Percentiles rank a stretch among this genome's conserved stretches.
These are phyloP conservation scores for Drosophila murphyi DNA, from an alignment of 1,140 invertebrate genomes.

Conservation along the genomic window DNA sequence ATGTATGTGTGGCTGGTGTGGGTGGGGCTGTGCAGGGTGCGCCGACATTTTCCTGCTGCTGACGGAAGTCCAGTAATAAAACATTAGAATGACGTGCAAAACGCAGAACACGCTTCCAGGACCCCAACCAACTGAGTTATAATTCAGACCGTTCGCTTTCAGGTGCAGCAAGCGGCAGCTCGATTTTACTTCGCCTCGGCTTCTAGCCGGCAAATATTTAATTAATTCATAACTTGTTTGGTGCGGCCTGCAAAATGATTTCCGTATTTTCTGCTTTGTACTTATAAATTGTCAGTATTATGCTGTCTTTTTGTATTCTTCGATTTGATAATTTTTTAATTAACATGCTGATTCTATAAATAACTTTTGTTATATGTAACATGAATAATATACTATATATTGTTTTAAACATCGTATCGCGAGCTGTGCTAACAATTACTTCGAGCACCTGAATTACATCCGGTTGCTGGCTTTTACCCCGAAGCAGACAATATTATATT, in stretches of 20 bases:
- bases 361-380: constrained; percentile 53
- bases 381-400: background rate
- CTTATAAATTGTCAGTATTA: too few species aligned
- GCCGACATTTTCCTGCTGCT: constrained; percentile 48
- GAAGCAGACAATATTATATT: too few species aligned
- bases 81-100: constrained; percentile 73
- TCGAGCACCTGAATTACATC: constrained; percentile 35
- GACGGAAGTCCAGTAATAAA: constrained; percentile 84
- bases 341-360: constrained; percentile 72
- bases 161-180: background rate
- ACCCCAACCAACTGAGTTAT: constrained; percentile 31
- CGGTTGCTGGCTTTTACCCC: constrained; percentile 26
- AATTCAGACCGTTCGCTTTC: constrained; percentile 2
- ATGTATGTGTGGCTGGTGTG: constrained; percentile 20
- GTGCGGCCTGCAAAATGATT: constrained; percentile 46
- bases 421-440: constrained; percentile 51
- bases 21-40: constrained; percentile 12
- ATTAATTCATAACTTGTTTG: constrained; percentile 74
- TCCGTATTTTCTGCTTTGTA: constrained; percentile 24
- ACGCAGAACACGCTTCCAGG: constrained; percentile 61
- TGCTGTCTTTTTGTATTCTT: constrained; percentile 50
- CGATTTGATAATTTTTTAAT: constrained; percentile 42
- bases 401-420: background rate
- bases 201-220: constrained; percentile 77
- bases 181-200: background rate